A percentile compares a stretch with the other conserved stretches of the same genome.
Conservation (phyloP, 1,140 invertebrate genomes). For the Sogatella furcifera region DNA sequence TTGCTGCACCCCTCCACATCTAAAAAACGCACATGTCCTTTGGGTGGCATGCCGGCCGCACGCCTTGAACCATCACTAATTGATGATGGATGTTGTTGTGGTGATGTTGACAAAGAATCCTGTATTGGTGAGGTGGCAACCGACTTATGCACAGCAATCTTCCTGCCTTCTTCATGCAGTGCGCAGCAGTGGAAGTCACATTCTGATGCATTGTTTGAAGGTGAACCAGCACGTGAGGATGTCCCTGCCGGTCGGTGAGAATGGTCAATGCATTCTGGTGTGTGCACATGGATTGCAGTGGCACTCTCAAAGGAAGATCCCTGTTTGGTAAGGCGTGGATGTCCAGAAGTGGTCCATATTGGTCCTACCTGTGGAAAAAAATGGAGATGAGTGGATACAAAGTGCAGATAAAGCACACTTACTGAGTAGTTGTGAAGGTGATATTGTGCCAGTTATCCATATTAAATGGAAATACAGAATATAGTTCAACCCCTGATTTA, state of each 20-base stretch:
- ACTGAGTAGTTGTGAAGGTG: too few relatives aligned
- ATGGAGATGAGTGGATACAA: too few relatives aligned
- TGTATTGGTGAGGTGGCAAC: slow-evolving; percentile 85
- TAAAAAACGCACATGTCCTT: slow-evolving; percentile 60
- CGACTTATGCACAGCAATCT: slow-evolving; percentile 81
- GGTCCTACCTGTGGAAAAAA: slow-evolving; percentile 21
- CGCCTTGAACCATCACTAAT: slow-evolving; percentile 33
- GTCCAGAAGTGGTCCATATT: slow-evolving; percentile 24
- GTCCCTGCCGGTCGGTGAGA: slow-evolving; percentile 48
- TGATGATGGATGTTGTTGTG: slow-evolving; percentile 38
- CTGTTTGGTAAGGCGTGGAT: slow-evolving; percentile 44
- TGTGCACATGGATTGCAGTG: slow-evolving; percentile 55
- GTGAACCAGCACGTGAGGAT: slow-evolving; percentile 43
- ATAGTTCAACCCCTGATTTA: too few relatives aligned
- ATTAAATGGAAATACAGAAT: too few relatives aligned
- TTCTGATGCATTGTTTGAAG: slow-evolving; percentile 51
- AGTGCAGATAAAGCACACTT: too few relatives aligned
- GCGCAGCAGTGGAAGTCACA: slow-evolving; percentile 94
- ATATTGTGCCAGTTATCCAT: too few relatives aligned
- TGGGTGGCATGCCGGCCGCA: slow-evolving; percentile 22
- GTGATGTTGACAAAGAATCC: slow-evolving; percentile 59
- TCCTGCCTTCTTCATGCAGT: slow-evolving; percentile 79
- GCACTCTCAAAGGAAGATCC: slow-evolving; percentile 62
- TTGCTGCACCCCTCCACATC: slow-evolving; percentile 49
- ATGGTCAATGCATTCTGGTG: slow-evolving; percentile 69